A percentile compares a stretch with the other conserved stretches of the same genome.
Conservation (phyloP, 2,113 vertebrate species). For the Xerus inauris region DNA sequence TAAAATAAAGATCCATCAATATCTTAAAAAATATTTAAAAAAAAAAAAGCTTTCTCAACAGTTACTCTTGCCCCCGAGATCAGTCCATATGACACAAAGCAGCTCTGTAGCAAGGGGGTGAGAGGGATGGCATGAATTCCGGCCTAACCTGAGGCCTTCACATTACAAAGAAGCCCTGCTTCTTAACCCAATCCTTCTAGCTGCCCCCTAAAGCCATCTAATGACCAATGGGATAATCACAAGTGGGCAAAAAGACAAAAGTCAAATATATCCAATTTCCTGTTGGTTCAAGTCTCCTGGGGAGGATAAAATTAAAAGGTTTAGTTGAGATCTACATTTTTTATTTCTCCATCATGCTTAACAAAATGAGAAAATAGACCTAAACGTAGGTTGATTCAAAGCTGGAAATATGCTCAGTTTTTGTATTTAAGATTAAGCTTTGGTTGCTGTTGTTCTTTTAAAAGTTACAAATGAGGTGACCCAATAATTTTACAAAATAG, state of each 20-base stretch:
- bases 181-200: not conserved
- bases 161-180: not conserved
- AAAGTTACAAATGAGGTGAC: not conserved
- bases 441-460: not conserved
- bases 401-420: conserved; percentile 1
- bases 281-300: not conserved
- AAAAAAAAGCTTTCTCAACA: not conserved
- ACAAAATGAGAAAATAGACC: not conserved
- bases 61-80: not conserved
- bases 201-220: not conserved
- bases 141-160: not conserved
- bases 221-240: not conserved
- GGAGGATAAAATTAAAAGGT: not conserved
- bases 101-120: no score
- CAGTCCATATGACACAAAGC: not conserved
- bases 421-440: not conserved
- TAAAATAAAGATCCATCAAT: no score
- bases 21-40: no score
- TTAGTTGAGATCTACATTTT: not conserved
- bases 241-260: not conserved
- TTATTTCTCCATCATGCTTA: not conserved
- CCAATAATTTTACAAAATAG: not conserved
- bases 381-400: not conserved
- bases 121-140: accelerated
- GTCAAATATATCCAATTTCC: not conserved